Percentiles rank a stretch among this genome's conserved stretches.
Conservation (phyloP, 1,140 invertebrate species). For the Neodiprion pinetum region DNA sequence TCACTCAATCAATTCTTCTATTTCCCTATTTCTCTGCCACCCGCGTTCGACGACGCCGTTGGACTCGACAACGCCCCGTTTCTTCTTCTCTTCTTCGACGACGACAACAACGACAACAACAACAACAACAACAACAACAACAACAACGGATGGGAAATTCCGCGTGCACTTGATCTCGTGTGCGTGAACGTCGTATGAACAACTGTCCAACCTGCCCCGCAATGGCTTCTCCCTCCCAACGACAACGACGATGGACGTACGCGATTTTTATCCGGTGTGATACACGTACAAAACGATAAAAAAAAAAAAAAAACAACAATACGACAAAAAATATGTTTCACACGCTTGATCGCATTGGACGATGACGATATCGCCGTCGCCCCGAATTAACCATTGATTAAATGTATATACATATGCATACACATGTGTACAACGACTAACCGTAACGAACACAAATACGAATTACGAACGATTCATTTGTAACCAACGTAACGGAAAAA, state of each 20-base stretch:
- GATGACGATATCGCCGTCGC: too few species aligned
- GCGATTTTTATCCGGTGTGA: background rate
- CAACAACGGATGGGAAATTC: background rate
- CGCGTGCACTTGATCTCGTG: background rate
- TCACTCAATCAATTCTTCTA: slow-evolving; percentile 61
- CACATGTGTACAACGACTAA: background rate
- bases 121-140: background rate
- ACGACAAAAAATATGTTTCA: too few species aligned
- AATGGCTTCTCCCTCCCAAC: background rate
- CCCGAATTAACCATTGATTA: too few species aligned
- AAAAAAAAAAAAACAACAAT: too few species aligned
- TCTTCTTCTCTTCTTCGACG: background rate
- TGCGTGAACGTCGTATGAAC: background rate
- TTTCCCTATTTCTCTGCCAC: slow-evolving; percentile 60
- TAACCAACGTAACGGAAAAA: background rate
- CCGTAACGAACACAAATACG: slow-evolving; percentile 12
- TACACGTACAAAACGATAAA: too few species aligned
- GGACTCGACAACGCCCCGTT: slow-evolving; percentile 8
- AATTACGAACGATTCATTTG: slow-evolving; percentile 6
- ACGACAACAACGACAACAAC: background rate
- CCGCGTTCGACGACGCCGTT: slow-evolving; percentile 22
- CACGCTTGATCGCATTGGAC: too few species aligned
- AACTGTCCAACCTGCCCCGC: background rate
- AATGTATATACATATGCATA: too few species aligned
- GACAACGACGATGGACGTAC: slow-evolving; percentile 2